Conservation (phyloP, 2,888 invertebrate genomes). For the Nasonovia ribisnigri region DNA sequence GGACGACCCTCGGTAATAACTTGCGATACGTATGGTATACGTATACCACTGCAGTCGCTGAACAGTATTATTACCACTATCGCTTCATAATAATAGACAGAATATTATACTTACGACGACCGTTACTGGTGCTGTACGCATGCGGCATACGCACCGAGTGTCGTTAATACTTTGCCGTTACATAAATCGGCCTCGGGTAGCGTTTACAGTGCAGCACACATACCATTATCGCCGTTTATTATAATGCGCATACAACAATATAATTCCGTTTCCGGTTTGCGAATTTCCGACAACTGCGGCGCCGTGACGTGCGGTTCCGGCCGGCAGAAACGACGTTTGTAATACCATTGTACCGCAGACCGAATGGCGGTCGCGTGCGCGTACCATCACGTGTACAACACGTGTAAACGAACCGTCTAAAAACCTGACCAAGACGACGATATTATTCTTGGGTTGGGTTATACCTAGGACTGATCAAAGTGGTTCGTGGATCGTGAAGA, state of each 20-base stretch:
- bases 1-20: not conserved
- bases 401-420: not conserved
- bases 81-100: not conserved
- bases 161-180: conserved; percentile 3
- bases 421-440: not conserved
- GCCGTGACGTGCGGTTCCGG: conserved; percentile 40
- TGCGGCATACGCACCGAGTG: not conserved
- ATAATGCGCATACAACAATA: not conserved
- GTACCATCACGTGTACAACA: too few species aligned
- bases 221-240: not conserved
- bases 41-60: not conserved
- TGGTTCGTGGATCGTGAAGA: too few species aligned
- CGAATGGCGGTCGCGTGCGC: not conserved
- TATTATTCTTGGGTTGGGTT: not conserved
- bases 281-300: conserved; percentile 42
- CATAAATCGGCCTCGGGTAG: not conserved
- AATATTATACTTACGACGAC: not conserved
- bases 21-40: not conserved
- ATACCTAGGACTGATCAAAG: not conserved
- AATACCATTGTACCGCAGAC: not conserved
- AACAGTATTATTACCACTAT: not conserved
- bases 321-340: not conserved
- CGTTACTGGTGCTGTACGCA: not conserved
- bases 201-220: not conserved
- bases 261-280: conserved; percentile 40